A percentile compares a stretch with the other conserved stretches of the same genome.
Conservation (phyloP, 2,888 invertebrate genomes). For the Xanthorhoe spadicearia region DNA sequence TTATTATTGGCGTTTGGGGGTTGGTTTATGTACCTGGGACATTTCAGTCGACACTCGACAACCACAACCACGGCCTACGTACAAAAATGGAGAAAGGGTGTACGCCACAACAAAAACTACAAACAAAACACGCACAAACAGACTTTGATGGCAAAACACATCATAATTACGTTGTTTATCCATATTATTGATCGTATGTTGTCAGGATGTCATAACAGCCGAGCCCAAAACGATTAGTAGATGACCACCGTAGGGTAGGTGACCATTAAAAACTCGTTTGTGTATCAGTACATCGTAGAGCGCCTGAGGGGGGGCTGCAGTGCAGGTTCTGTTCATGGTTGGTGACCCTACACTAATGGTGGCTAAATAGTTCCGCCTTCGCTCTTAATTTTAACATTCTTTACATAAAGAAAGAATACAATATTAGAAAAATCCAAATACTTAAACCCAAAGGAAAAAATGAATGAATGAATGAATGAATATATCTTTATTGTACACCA, state of each 20-base stretch:
- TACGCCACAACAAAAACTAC: not conserved
- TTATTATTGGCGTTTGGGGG: not conserved
- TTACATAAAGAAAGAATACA: too few species aligned
- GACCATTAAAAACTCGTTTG: constrained; percentile 10
- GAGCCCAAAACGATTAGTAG: constrained; percentile 1
- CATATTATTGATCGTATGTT: constrained; percentile 2
- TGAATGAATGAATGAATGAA: too few species aligned
- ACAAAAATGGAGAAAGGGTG: not conserved
- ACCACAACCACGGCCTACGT: not conserved
- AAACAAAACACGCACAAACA: not conserved
- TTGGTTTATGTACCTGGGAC: constrained; percentile 1
- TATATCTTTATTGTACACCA: too few species aligned
- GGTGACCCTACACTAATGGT: too few species aligned
- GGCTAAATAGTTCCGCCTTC: too few species aligned
- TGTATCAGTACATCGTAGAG: not conserved
- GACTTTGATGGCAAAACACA: not conserved
- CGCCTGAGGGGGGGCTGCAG: not conserved
- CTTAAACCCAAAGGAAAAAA: too few species aligned
- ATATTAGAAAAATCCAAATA: too few species aligned
- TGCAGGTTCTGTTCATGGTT: too few species aligned
- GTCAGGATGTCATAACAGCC: constrained; percentile 1
- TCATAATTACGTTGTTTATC: not conserved
- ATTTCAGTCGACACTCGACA: not conserved
- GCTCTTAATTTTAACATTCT: too few species aligned
- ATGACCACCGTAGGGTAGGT: not conserved